Evolutionary conservation across 2,888 invertebrate genomes (phyloP).

Genomic region (Eupithecia subfuscata): DNA sequence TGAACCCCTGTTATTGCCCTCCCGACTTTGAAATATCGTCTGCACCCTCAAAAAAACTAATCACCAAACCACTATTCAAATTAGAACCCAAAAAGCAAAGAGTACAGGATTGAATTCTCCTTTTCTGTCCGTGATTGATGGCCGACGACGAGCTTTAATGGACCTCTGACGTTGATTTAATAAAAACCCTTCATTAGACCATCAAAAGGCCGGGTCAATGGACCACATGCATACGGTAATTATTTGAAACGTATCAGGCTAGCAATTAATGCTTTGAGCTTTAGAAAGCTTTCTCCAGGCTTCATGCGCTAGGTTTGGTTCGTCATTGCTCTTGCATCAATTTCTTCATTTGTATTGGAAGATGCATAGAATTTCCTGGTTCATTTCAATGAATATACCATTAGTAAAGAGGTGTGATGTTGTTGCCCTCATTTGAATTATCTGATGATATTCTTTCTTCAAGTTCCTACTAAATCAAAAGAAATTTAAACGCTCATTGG

Average conservation of each 20-base stretch:
- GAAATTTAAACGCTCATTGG: not conserved
- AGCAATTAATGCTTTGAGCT: slow-evolving; percentile 54
- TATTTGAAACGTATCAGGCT: slow-evolving; percentile 56
- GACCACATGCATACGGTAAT: slow-evolving; percentile 48
- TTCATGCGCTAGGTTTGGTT: slow-evolving; percentile 11
- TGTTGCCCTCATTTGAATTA: not conserved
- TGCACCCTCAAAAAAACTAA: slow-evolving; percentile 24
- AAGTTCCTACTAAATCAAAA: not conserved
- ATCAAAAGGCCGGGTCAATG: slow-evolving; percentile 62
- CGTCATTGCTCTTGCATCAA: slow-evolving; percentile 22
- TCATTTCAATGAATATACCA: not conserved
- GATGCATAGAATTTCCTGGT: slow-evolving; percentile 7
- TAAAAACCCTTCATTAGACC: slow-evolving; percentile 81
- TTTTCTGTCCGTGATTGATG: slow-evolving; percentile 74
- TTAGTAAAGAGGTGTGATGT: not conserved
- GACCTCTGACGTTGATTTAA: slow-evolving; percentile 82
- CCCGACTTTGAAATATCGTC: slow-evolving; percentile 19
- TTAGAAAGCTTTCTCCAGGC: slow-evolving; percentile 53
- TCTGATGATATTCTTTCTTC: not conserved
- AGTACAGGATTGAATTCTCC: slow-evolving; percentile 49
- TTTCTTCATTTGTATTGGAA: slow-evolving; percentile 6
- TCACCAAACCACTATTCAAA: slow-evolving; percentile 53
- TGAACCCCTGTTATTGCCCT: not conserved
- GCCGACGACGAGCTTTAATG: slow-evolving; percentile 69
- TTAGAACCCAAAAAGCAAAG: slow-evolving; percentile 56